Evolutionary conservation across 2,113 vertebrate genomes (phyloP).

Genomic region (Lamprologus speciosus): DNA sequence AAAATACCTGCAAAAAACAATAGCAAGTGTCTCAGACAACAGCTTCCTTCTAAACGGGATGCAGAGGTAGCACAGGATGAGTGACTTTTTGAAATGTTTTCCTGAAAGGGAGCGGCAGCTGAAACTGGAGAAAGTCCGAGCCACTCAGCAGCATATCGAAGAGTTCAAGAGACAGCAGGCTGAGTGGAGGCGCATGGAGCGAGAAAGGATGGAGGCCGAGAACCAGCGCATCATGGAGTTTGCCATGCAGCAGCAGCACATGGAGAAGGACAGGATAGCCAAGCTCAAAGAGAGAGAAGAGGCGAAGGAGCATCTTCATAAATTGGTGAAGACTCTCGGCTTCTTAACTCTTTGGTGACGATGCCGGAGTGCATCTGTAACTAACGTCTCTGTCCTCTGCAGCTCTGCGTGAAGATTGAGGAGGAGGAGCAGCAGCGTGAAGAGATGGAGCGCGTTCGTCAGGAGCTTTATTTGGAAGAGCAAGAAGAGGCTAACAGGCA

Average conservation of each 20-base stretch:
- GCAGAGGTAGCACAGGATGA: neutral
- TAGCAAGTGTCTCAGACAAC: neutral
- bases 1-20: neutral
- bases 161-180: conserved; percentile 82
- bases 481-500: conserved; percentile 69
- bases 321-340: conserved; percentile 61
- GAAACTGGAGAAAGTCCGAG: conserved; percentile 79
- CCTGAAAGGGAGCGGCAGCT: conserved; percentile 77
- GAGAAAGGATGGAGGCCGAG: conserved; percentile 84
- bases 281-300: conserved; percentile 74
- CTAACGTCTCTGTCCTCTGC: neutral
- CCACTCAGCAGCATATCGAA: conserved; percentile 77
- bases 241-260: conserved; percentile 66
- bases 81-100: neutral
- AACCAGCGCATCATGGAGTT: conserved; percentile 84
- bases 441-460: conserved; percentile 76
- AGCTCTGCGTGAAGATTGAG: conserved; percentile 77
- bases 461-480: conserved; percentile 83
- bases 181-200: conserved; percentile 79
- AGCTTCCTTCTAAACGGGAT: neutral
- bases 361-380: neutral
- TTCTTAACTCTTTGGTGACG: neutral
- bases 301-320: conserved; percentile 75
- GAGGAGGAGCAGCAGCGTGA: conserved; percentile 71
- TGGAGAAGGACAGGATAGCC: conserved; percentile 72